Conservation (phyloP, 2,113 vertebrate species). For the Myiagra hebetior region DNA sequence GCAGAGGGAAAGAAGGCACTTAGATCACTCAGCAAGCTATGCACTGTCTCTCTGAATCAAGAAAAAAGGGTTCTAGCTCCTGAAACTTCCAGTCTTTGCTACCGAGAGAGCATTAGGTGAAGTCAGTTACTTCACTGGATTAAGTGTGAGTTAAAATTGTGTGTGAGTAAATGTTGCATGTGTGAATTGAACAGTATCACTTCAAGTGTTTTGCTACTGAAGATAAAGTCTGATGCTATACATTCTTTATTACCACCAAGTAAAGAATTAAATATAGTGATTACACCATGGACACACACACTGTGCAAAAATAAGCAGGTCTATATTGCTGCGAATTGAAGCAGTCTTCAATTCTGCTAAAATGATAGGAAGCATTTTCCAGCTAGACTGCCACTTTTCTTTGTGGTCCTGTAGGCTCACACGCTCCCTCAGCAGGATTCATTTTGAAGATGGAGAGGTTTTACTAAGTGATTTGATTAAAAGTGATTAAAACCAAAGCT, state of each 20-base stretch:
- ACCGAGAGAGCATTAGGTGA: neutral
- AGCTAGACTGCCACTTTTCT: neutral
- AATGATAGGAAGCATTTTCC: neutral
- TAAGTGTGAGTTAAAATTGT: neutral
- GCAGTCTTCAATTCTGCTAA: neutral
- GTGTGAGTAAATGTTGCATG: fast-evolving
- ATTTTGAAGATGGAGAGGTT: slow-evolving; percentile 1
- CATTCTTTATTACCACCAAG: neutral
- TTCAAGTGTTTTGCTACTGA: neutral
- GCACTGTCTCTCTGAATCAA: neutral
- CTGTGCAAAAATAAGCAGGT: neutral
- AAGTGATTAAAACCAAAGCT: slow-evolving; percentile 11
- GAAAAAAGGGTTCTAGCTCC: neutral
- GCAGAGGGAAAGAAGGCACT: neutral
- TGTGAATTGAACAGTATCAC: neutral
- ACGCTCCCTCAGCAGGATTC: neutral
- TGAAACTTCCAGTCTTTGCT: neutral
- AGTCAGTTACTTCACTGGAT: neutral
- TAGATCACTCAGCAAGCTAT: neutral
- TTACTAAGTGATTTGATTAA: neutral
- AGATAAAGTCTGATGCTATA: neutral
- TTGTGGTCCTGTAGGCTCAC: neutral
- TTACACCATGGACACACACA: neutral
- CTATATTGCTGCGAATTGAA: neutral
- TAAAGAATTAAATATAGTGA: neutral